These are phyloP conservation scores for Oreamnos americanus DNA, from an alignment of 2,113 vertebrate species.

Conservation along the genomic window DNA sequence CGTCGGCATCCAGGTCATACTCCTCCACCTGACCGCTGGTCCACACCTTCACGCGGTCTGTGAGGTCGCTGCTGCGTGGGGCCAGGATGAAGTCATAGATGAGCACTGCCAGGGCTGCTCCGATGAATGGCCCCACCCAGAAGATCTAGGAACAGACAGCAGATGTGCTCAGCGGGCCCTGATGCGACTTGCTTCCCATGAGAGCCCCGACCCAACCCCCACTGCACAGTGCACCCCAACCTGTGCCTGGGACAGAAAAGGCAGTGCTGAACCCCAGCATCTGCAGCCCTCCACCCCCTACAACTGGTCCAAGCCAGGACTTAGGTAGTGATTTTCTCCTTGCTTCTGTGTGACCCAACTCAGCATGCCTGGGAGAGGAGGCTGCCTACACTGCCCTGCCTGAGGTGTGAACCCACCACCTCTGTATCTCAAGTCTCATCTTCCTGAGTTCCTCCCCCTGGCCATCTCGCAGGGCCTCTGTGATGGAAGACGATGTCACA, in stretches of 20 bases:
- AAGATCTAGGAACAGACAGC: constrained; percentile 79
- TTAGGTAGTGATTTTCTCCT: background rate
- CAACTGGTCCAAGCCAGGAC: background rate
- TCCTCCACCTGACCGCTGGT: constrained; percentile 92
- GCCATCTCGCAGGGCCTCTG: background rate
- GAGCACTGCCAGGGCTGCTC: constrained; percentile 80
- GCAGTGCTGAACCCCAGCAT: too few species aligned
- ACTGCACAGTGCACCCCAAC: fast-evolving
- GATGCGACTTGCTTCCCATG: background rate
- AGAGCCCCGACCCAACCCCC: fast-evolving
- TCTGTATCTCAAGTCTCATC: background rate
- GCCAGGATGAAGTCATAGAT: constrained; percentile 88
- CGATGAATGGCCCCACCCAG: constrained; percentile 86
- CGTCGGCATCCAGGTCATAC: constrained; percentile 82
- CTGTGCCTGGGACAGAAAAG: background rate
- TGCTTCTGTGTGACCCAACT: background rate
- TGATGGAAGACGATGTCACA: fast-evolving
- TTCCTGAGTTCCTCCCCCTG: background rate
- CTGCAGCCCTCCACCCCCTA: background rate
- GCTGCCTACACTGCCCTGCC: background rate
- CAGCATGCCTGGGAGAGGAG: background rate
- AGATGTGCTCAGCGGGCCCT: background rate
- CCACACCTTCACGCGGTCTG: constrained; percentile 91
- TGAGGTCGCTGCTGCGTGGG: constrained; percentile 80
- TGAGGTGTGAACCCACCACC: fast-evolving